Conservation (phyloP, 2,113 vertebrate species). For the Callipepla californica region DNA sequence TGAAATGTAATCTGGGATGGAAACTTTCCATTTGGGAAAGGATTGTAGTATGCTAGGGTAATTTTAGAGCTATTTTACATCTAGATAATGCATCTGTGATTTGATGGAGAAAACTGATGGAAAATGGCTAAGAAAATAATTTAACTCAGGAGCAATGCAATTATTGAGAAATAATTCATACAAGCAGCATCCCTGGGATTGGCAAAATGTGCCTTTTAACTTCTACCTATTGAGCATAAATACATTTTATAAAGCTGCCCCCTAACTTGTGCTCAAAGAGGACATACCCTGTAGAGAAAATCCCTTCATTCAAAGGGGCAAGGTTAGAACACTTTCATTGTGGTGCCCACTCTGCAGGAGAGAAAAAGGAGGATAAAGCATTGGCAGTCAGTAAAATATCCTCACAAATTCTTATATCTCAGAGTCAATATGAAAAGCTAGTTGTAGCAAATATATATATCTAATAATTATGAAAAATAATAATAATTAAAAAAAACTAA, state of each 20-base stretch:
- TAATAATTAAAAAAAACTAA: background rate
- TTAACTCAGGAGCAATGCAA: background rate
- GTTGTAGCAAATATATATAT: background rate
- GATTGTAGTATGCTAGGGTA: background rate
- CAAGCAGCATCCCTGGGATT: background rate
- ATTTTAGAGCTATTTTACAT: slow-evolving; percentile 23
- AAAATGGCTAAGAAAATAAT: background rate
- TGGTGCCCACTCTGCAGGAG: background rate
- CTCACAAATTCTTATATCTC: background rate
- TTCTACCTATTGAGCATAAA: background rate
- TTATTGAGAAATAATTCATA: background rate
- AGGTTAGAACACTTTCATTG: background rate
- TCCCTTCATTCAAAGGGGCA: background rate
- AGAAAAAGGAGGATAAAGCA: background rate
- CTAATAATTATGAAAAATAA: no score
- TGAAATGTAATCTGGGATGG: background rate
- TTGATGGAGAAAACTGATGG: slow-evolving; percentile 9
- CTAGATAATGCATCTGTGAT: slow-evolving; percentile 8
- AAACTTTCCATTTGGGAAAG: background rate
- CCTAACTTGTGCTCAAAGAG: background rate
- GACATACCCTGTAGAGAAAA: background rate
- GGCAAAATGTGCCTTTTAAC: background rate
- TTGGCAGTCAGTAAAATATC: background rate
- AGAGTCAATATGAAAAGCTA: background rate
- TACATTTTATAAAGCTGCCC: background rate